Percentiles rank a stretch among this genome's conserved stretches.
Conservation (phyloP, 1,140 invertebrate genomes). For the Arctopsyche grandis region DNA sequence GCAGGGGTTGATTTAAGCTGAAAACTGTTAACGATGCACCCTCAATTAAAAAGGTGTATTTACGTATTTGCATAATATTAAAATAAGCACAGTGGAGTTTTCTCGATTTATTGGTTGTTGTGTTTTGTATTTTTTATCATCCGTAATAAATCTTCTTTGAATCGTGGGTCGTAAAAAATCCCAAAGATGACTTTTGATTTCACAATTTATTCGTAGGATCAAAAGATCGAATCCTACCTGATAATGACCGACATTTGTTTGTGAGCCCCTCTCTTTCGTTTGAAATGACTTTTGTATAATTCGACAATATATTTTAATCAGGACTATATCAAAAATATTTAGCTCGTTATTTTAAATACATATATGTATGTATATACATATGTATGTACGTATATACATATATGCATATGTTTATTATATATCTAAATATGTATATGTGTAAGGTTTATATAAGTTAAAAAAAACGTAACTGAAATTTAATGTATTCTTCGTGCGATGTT, state of each 20-base stretch:
- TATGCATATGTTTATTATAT: neutral
- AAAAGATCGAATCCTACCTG: neutral
- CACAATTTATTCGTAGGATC: constrained; percentile 27
- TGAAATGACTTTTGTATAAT: constrained; percentile 24
- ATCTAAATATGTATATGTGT: neutral
- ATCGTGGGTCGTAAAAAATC: constrained; percentile 14
- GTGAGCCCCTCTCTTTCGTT: neutral
- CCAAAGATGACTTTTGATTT: constrained; percentile 37
- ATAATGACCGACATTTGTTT: constrained; percentile 30
- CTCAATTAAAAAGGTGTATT: too few relatives aligned
- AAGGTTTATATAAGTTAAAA: neutral
- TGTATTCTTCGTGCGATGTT: too few relatives aligned
- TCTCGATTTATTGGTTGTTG: neutral
- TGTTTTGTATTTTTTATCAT: neutral
- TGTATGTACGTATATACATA: neutral
- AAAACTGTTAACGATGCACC: too few relatives aligned
- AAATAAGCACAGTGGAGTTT: too few relatives aligned
- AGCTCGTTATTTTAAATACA: neutral
- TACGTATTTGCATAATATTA: too few relatives aligned
- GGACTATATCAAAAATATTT: neutral
- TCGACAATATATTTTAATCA: constrained; percentile 30
- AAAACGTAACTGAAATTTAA: too few relatives aligned
- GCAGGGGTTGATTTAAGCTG: too few relatives aligned
- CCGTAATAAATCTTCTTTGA: constrained; percentile 35
- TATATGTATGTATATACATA: neutral